Conservation (phyloP, 2,113 vertebrate species). For the Drymodes brunneopygia region DNA sequence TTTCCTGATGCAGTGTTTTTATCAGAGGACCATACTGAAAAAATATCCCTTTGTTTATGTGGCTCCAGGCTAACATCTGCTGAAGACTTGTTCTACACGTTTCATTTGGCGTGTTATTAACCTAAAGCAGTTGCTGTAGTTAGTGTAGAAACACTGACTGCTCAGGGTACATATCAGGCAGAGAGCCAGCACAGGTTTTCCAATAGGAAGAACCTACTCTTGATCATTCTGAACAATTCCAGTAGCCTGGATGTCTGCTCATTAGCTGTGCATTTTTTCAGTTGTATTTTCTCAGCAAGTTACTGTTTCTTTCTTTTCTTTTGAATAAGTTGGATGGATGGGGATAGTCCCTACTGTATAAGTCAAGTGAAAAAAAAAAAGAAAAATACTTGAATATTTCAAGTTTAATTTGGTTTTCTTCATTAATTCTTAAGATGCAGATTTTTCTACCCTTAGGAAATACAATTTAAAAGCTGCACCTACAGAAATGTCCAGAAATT, state of each 20-base stretch:
- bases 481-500: neutral
- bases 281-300: neutral
- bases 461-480: neutral
- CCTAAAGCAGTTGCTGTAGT: neutral
- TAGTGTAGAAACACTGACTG: neutral
- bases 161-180: neutral
- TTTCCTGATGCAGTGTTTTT: neutral
- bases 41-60: neutral
- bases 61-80: neutral
- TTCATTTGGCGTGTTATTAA: neutral
- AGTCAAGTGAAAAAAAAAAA: neutral
- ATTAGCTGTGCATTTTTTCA: neutral
- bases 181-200: neutral
- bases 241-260: neutral
- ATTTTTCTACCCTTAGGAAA: neutral
- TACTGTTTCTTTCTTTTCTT: neutral
- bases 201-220: neutral
- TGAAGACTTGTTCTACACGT: neutral
- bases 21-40: neutral
- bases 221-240: neutral
- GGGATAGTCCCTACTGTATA: neutral
- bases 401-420: neutral
- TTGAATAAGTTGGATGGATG: neutral
- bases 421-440: neutral
- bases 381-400: neutral